Conservation (phyloP, 2,888 invertebrate genomes). For the Eulithis testata region DNA sequence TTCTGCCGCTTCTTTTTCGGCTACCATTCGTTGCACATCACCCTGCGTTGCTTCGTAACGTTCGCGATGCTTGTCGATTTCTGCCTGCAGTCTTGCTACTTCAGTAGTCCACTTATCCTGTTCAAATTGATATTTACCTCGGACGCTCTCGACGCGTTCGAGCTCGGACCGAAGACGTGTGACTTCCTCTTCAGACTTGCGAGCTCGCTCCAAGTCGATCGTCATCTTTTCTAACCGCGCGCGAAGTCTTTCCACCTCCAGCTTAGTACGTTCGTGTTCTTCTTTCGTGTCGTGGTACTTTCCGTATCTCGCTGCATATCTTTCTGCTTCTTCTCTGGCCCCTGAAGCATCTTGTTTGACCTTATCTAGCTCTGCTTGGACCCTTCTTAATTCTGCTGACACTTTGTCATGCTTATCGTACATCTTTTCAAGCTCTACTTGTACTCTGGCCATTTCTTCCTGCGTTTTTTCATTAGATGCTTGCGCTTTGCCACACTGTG, state of each 20-base stretch:
- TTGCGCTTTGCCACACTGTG: conserved; percentile 93
- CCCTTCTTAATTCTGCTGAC: conserved; percentile 91
- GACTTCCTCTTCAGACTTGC: conserved; percentile 88
- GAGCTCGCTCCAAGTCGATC: conserved; percentile 90
- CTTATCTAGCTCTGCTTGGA: conserved; percentile 91
- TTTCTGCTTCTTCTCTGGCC: conserved; percentile 91
- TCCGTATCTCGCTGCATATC: conserved; percentile 88
- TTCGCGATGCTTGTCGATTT: conserved; percentile 90
- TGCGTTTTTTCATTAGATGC: conserved; percentile 94
- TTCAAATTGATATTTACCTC: conserved; percentile 85
- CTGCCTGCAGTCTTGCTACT: conserved; percentile 91
- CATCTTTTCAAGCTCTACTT: conserved; percentile 95
- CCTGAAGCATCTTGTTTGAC: conserved; percentile 89
- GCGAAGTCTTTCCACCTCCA: conserved; percentile 92
- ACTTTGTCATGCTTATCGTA: conserved; percentile 95
- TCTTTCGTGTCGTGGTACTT: conserved; percentile 91
- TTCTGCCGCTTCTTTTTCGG: conserved; percentile 88
- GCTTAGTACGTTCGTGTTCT: conserved; percentile 90
- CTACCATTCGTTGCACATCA: conserved; percentile 88
- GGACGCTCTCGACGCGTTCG: conserved; percentile 90
- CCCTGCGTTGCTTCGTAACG: conserved; percentile 90
- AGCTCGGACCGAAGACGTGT: conserved; percentile 88
- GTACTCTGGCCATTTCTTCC: conserved; percentile 94
- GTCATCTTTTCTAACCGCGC: conserved; percentile 92
- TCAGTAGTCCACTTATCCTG: conserved; percentile 84